Evolutionary conservation across 2,113 vertebrate genomes (phyloP).

Genomic region (Channa maculata): DNA sequence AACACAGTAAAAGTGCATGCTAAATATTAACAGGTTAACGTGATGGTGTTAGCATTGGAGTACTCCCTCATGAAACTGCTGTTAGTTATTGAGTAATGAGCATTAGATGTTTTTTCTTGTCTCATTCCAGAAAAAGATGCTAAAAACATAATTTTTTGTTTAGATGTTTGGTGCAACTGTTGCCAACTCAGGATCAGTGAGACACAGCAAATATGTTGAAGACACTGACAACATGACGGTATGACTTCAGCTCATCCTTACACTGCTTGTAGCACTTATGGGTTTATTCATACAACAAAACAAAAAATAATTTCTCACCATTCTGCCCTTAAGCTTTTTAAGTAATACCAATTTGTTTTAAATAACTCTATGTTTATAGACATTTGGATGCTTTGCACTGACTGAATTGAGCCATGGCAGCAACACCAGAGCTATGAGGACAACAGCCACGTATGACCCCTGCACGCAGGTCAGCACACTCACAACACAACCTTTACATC

Average conservation of each 20-base stretch:
- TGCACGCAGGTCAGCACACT: slow-evolving; percentile 66
- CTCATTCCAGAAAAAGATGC: neutral
- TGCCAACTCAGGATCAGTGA: slow-evolving; percentile 80
- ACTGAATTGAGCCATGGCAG: slow-evolving; percentile 96
- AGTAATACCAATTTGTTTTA: too few relatives aligned
- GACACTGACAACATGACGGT: slow-evolving; percentile 85
- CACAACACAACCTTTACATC: neutral
- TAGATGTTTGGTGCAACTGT: slow-evolving; percentile 87
- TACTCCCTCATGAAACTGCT: too few relatives aligned
- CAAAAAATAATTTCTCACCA: too few relatives aligned
- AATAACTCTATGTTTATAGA: slow-evolving; percentile 53
- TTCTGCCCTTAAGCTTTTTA: too few relatives aligned
- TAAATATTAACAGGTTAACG: too few relatives aligned
- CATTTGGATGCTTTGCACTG: slow-evolving; percentile 92
- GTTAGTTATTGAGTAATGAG: too few relatives aligned
- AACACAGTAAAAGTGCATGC: too few relatives aligned
- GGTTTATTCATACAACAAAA: too few relatives aligned
- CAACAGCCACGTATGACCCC: slow-evolving; percentile 89
- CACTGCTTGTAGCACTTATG: too few relatives aligned
- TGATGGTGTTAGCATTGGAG: too few relatives aligned
- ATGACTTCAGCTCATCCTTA: slow-evolving; percentile 23
- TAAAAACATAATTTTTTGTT: slow-evolving; percentile 25
- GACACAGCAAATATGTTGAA: slow-evolving; percentile 81
- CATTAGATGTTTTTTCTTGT: neutral
- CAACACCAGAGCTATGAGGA: slow-evolving; percentile 91